These are phyloP conservation scores for Nomada fucata DNA, from an alignment of 2,888 invertebrate species.

Conservation along the genomic window DNA sequence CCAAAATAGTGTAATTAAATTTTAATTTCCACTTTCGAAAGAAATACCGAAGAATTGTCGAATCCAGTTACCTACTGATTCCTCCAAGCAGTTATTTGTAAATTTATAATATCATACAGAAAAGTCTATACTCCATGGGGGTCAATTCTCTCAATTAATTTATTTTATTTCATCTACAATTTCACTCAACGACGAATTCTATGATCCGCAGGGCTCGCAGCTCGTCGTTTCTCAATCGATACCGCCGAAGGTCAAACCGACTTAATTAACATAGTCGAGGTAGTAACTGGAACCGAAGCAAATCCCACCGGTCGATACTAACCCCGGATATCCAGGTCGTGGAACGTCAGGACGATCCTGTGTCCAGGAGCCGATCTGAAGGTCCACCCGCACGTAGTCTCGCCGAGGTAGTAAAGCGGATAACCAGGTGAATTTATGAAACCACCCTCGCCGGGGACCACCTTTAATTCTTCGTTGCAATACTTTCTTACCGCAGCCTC, in stretches of 20 bases:
- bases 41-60: too few relatives aligned
- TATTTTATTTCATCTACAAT: too few relatives aligned
- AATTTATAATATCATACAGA: too few relatives aligned
- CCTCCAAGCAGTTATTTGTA: too few relatives aligned
- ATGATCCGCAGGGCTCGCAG: not conserved
- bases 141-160: too few relatives aligned
- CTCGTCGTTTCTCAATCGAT: conserved; percentile 35
- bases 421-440: conserved; percentile 87
- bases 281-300: not conserved
- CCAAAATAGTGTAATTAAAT: too few relatives aligned
- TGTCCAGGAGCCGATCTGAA: conserved; percentile 88
- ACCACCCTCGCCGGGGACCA: conserved; percentile 80
- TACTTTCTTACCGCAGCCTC: conserved; percentile 84
- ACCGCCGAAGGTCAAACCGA: conserved; percentile 6
- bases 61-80: too few relatives aligned
- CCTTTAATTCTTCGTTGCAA: conserved; percentile 84
- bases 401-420: conserved; percentile 90
- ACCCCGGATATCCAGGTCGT: conserved; percentile 91
- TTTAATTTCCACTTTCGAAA: too few relatives aligned
- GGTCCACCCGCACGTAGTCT: conserved; percentile 88
- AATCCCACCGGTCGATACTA: conserved; percentile 77
- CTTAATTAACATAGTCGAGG: conserved; percentile 14
- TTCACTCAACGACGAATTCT: not conserved
- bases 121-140: too few relatives aligned
- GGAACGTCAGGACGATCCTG: conserved; percentile 87